Evolutionary conservation across 2,888 invertebrate species (phyloP), one percentile per base, ranked within the genome.

Genomic region (Poecilus cupreus): DNA sequence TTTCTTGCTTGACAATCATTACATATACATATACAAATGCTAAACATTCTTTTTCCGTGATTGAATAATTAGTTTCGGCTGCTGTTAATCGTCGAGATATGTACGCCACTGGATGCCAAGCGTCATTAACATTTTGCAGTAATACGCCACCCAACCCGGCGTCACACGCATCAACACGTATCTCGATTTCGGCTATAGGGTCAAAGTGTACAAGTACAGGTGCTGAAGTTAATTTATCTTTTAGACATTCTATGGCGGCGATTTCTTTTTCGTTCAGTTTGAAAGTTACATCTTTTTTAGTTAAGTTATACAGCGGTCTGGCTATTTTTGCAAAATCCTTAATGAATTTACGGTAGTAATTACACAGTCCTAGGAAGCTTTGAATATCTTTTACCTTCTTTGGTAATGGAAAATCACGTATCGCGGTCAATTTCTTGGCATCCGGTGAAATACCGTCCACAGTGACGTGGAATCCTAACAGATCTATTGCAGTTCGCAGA

Each of bases 151-250:
- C 88, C 43, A 87, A 77, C 22, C 87, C 87, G 8, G 76, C 72
- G 8, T 85, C 85, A 49, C 86, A 87, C 5, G 87, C 87, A 83
- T 88, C 87, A 16, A 86, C 85, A 4, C 86, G 85, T n/a, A 88
- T 51, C 43, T 82, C 76, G 3, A 85, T 68, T 3, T 83, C 83
- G 70, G 83, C 68, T 1, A 84, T 81, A 22, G 60, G 77, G 81
- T 86, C 82, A 77, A 84, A 87, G 80, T 85, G 85, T 54, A 60
- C 80, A 10, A 86, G 77, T 24, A 85, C 79, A 43, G 83, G 83
- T 10, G 84, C 83, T 26, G 82, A 60, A n/a, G 80, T 80, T 6
- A 85, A 82, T 54, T 85, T 43, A 4, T 43, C 13, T 43, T 43
- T 43, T n/a, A 43, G 10, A 2, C 2, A 5, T 5, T 43, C 10